phyloP scores from a whole-genome alignment of 2,113 vertebrate species.

The Clarias batrachus region DNA sequence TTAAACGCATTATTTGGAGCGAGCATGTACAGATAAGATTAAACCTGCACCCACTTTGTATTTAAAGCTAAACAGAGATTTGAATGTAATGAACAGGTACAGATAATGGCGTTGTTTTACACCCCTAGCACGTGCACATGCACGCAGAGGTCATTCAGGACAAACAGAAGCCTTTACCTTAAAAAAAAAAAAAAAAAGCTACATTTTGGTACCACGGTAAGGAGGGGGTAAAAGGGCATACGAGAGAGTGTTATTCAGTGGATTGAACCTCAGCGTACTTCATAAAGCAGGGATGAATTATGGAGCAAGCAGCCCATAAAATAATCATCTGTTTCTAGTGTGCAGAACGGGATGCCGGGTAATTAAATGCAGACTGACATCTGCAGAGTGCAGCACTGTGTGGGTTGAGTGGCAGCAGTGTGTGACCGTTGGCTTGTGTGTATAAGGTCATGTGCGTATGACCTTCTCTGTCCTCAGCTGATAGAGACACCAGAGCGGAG shows the following conservation, averaged over 20 bases:
- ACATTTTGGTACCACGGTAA: neutral
- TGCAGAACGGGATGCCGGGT: neutral
- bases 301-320: slow-evolving; percentile 42
- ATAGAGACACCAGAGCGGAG: neutral
- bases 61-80: neutral
- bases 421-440: neutral
- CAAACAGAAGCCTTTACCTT: neutral
- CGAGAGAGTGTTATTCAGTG: neutral
- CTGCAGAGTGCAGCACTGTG: neutral
- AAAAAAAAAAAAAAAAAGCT: neutral
- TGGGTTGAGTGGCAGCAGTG: neutral
- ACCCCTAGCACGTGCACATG: neutral
- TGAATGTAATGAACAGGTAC: neutral
- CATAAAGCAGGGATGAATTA: slow-evolving; percentile 38
- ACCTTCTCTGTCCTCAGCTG: neutral
- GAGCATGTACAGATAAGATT: neutral
- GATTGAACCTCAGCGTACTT: slow-evolving; percentile 9
- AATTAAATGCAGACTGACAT: slow-evolving; percentile 32
- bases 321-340: slow-evolving; percentile 44
- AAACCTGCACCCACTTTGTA: neutral
- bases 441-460: neutral
- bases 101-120: neutral
- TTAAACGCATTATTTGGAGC: neutral
- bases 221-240: neutral
- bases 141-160: neutral